phyloP scores from a whole-genome alignment of 2,797 vertebrate genomes.

The Cuculus canorus region DNA sequence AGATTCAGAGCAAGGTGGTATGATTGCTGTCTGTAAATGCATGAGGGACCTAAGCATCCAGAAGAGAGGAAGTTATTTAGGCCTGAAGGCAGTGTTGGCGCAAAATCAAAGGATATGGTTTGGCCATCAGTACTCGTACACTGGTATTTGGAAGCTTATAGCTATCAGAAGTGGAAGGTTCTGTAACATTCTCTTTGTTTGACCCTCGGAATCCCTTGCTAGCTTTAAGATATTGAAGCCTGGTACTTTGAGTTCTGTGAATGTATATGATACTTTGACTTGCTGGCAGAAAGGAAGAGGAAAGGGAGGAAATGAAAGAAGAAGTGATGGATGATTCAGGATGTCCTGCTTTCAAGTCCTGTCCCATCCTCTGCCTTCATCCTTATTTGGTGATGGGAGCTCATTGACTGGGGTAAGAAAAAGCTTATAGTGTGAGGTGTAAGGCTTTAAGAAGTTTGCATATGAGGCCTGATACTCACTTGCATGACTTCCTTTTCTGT shows the following conservation, averaged over 20 bases:
- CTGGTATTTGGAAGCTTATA: neutral
- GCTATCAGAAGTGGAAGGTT: neutral
- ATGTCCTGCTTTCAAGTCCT: slow-evolving; percentile 26
- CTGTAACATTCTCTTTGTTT: neutral
- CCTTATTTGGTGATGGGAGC: slow-evolving; percentile 22
- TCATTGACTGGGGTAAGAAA: neutral
- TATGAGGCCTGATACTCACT: neutral
- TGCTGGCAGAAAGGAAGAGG: slow-evolving; percentile 31
- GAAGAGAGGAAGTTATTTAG: slow-evolving; percentile 1
- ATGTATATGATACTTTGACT: neutral
- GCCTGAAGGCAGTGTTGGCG: neutral
- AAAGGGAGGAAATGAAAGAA: slow-evolving; percentile 31
- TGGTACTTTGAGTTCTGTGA: neutral
- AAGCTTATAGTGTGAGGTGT: neutral
- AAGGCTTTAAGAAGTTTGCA: neutral
- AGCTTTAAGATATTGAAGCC: neutral
- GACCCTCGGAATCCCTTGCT: neutral
- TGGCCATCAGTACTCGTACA: neutral
- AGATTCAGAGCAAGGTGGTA: neutral
- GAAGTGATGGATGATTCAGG: neutral
- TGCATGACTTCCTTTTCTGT: neutral
- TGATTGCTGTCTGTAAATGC: neutral
- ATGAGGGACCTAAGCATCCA: neutral
- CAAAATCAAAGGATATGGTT: neutral
- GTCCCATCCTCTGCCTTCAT: neutral